Conservation (phyloP, 2,797 vertebrate genomes). For the Natrix natrix region DNA sequence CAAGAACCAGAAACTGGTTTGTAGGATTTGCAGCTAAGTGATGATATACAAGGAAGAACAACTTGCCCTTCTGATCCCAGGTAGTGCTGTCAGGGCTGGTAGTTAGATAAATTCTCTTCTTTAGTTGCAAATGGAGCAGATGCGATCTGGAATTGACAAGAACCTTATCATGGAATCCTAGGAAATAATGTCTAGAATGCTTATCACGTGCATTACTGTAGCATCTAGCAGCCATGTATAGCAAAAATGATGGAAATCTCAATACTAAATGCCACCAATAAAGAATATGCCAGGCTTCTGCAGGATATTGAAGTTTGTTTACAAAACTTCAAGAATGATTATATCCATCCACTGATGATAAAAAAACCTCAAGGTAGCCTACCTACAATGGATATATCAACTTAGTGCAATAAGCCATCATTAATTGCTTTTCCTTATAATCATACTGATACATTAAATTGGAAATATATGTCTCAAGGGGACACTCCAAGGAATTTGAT, state of each 20-base stretch:
- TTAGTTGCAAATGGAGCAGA: conserved; percentile 25
- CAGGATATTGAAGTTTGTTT: not conserved
- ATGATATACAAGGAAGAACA: not conserved
- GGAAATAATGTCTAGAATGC: conserved; percentile 3
- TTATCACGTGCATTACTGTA: not conserved
- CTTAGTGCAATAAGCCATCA: not conserved
- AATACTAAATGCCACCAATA: not conserved
- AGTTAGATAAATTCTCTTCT: conserved; percentile 7
- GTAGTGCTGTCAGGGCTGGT: not conserved
- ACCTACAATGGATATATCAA: not conserved
- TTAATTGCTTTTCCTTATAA: not conserved
- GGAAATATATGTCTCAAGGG: not conserved
- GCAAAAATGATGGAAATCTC: not conserved
- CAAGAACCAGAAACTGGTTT: not conserved
- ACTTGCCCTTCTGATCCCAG: not conserved
- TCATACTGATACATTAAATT: not conserved
- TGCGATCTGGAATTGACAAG: conserved; percentile 12
- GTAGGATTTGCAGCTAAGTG: conserved; percentile 10
- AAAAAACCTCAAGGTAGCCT: not conserved
- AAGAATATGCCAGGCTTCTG: not conserved
- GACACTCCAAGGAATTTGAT: not conserved
- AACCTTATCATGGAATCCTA: conserved; percentile 19
- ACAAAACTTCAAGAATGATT: not conserved
- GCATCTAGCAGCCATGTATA: not conserved
- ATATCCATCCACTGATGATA: not conserved